Base-by-base conservation (phyloP, 92 coral and sea anemone genomes). In the Porites evermanni region DNA sequence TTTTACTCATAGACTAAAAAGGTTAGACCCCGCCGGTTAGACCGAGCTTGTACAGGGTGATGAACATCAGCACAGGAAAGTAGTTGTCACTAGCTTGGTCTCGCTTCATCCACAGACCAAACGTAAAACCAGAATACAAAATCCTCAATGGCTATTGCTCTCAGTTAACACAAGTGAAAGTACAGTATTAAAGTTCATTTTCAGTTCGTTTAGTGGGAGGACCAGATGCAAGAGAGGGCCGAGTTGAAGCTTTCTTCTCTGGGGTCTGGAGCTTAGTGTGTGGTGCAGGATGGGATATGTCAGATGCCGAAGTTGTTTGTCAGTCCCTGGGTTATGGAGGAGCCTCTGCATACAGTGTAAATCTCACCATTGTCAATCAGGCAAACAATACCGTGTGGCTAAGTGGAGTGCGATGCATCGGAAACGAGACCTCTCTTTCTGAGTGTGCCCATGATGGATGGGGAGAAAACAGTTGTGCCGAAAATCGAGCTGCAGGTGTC, bases 211-310 rank as follows among this genome's bases (percentile, higher is more conserved):
- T 83, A 64, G 87, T 74, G 17, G 80, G 18, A 21, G 87, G 87
- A 51, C 74, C 63, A 11, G 10, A 17, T 2, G 53, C 53, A 26
- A 63, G 51, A 19, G 80, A 74, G 12, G 87, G 87, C 52, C 87
- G 87, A 61, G 87, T 83, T 64, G 79, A 83, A 51, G 87, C 72
- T 14, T 74, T 59, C 52, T 50, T 20, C 29, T 74, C 87, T 21
- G 87, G 78, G 8, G 64, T 44, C 72, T 83, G 87, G 87, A 67
- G 87, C 60, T 24, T n/a, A 74, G 80, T 83, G 17, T 83, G 87
- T 32, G 80, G 87, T 74, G 53, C 77, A 63, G 53, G n/a, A 3
- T 83, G 87, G 87, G 87, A 83, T 32, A 47, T 64, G 26, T 3
- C 17, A 17, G 87, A 83, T 52, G 87, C 87, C 4, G 54, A 12